Percentiles rank a stretch among this genome's conserved stretches.
These are phyloP conservation scores for Paradoxurus hermaphroditus DNA, from an alignment of 2,113 vertebrate genomes.

Conservation along the genomic window DNA sequence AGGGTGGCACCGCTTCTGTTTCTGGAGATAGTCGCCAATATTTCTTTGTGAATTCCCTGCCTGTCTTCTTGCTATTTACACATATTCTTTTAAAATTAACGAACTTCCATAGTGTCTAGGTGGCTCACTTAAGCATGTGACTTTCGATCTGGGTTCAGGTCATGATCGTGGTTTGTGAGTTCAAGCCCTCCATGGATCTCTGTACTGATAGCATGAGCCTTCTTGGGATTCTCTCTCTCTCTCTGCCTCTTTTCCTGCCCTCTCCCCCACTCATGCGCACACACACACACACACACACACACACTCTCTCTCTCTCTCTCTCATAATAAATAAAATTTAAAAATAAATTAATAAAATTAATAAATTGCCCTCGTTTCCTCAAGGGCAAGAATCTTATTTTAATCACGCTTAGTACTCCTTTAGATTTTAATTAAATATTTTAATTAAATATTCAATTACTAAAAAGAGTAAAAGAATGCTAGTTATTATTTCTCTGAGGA, in stretches of 20 bases:
- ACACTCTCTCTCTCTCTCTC: too few species aligned
- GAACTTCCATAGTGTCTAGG: not conserved
- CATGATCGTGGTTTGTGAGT: too few species aligned
- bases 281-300: too few species aligned
- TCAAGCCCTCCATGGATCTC: too few species aligned
- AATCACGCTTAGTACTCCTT: not conserved
- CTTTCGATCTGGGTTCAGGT: too few species aligned
- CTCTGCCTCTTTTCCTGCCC: too few species aligned
- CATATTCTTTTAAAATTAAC: not conserved
- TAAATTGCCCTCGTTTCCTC: not conserved
- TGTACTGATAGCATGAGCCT: too few species aligned
- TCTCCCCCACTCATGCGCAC: too few species aligned
- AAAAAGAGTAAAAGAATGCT: not conserved
- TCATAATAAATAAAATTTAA: too few species aligned
- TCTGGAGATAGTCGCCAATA: not conserved
- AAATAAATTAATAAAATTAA: not conserved
- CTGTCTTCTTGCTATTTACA: not conserved
- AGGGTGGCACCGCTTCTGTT: not conserved
- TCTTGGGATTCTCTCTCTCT: too few species aligned
- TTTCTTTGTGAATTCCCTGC: not conserved
- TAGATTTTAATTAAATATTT: not conserved
- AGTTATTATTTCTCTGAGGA: not conserved
- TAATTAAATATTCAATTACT: not conserved
- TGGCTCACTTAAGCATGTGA: too few species aligned
- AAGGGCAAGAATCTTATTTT: not conserved